These are phyloP conservation scores for Ypsolopha scabrella DNA, from an alignment of 2,888 invertebrate genomes.

Conservation along the genomic window DNA sequence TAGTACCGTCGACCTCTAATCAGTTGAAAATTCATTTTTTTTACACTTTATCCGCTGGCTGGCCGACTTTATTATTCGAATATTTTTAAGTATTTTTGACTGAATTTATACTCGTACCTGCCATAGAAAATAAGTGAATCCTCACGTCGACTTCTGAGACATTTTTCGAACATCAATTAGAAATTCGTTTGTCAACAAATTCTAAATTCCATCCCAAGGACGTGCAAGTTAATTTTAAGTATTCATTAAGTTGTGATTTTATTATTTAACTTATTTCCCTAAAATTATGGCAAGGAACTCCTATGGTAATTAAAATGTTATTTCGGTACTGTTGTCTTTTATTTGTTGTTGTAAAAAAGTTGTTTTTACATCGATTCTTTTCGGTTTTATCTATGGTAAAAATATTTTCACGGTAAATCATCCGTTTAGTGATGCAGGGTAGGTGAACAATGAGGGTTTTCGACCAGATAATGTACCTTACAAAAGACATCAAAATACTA, in stretches of 20 bases:
- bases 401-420: too few species aligned
- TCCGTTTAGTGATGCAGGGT: too few species aligned
- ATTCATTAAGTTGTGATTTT: constrained; percentile 68
- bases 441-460: too few species aligned
- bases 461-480: too few species aligned
- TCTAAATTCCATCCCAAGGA: constrained; percentile 33
- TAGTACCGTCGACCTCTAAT: too few species aligned
- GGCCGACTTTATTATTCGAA: constrained; percentile 39
- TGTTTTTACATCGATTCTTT: neutral
- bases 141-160: constrained; percentile 31
- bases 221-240: constrained; percentile 64
- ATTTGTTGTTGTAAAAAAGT: neutral
- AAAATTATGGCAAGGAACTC: constrained; percentile 68
- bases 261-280: constrained; percentile 67
- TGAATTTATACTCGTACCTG: constrained; percentile 47
- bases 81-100: constrained; percentile 56
- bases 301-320: constrained; percentile 55
- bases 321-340: neutral
- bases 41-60: constrained; percentile 39
- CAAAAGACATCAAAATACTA: too few species aligned
- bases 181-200: constrained; percentile 31
- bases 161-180: too few species aligned
- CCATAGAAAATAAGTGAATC: constrained; percentile 64
- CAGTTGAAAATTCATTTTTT: constrained; percentile 27
- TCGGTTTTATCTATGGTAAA: too few species aligned